Conservation (phyloP, 2,113 vertebrate species). For the Pangasianodon hypophthalmus region DNA sequence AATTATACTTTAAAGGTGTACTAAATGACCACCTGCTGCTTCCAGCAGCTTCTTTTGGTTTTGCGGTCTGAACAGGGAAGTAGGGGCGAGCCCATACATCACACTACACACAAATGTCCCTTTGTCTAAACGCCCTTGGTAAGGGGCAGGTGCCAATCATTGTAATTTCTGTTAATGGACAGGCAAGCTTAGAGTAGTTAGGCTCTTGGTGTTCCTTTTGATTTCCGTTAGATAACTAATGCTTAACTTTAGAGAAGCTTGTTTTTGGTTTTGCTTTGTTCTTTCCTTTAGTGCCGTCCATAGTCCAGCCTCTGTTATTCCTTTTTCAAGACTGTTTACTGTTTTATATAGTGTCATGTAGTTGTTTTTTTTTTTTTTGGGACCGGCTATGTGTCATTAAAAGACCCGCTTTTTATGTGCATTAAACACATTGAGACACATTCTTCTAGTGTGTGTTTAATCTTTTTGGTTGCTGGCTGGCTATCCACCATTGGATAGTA, state of each 20-base stretch:
- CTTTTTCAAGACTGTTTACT: neutral
- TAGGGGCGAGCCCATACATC: neutral
- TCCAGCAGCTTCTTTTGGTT: neutral
- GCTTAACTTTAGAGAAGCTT: neutral
- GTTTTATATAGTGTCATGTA: neutral
- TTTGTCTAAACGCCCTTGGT: neutral
- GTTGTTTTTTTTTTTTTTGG: neutral
- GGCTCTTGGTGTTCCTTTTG: neutral
- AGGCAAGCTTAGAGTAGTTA: neutral
- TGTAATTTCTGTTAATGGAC: neutral
- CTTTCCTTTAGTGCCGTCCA: neutral
- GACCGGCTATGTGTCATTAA: neutral
- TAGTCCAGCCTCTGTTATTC: neutral
- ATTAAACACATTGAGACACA: neutral
- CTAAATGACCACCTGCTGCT: neutral
- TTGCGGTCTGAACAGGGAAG: neutral
- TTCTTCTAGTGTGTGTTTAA: neutral
- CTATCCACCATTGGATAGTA: neutral
- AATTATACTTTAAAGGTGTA: neutral
- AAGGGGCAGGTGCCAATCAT: neutral
- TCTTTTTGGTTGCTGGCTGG: neutral
- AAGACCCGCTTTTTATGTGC: neutral
- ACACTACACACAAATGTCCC: neutral
- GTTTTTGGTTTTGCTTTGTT: neutral
- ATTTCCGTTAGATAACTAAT: neutral